These are phyloP conservation scores for Callitettix versicolor DNA, from an alignment of 1,140 invertebrate species.

Conservation along the genomic window DNA sequence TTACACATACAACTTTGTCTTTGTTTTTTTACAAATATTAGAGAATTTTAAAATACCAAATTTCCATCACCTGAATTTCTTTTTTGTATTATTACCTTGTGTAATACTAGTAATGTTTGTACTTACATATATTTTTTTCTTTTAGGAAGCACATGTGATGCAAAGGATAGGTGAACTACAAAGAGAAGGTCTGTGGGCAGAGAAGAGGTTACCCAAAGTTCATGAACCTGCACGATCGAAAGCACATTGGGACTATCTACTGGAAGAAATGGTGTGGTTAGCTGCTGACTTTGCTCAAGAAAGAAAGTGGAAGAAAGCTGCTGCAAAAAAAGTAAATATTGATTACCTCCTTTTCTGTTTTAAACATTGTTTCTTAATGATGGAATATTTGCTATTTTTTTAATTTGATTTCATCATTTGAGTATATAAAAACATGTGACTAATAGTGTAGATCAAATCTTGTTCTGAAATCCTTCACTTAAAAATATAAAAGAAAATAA, in stretches of 20 bases:
- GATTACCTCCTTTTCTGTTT: not conserved
- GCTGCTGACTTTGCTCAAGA: slow-evolving; percentile 95
- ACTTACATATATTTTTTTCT: too few species aligned
- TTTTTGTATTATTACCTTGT: too few species aligned
- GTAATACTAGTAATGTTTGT: too few species aligned
- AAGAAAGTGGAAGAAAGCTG: slow-evolving; percentile 92
- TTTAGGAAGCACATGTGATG: slow-evolving; percentile 80
- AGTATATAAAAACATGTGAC: not conserved
- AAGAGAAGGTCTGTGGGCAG: slow-evolving; percentile 86
- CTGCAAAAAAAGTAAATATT: slow-evolving; percentile 70
- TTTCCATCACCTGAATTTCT: too few species aligned
- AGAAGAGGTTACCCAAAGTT: slow-evolving; percentile 82
- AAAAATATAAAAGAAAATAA: too few species aligned
- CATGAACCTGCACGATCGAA: slow-evolving; percentile 81
- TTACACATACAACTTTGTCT: too few species aligned
- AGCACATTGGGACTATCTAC: slow-evolving; percentile 96
- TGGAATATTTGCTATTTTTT: not conserved
- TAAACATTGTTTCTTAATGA: too few species aligned
- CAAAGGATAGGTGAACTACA: slow-evolving; percentile 80
- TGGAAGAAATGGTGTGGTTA: slow-evolving; percentile 98
- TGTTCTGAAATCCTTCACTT: too few species aligned
- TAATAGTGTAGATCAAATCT: not conserved
- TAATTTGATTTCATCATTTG: not conserved
- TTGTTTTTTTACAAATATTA: too few species aligned
- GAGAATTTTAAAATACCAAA: too few species aligned